A percentile compares a stretch with the other conserved stretches of the same genome.
These are phyloP conservation scores for Anguilla japonica DNA, from an alignment of 2,113 vertebrate genomes.

Conservation along the genomic window DNA sequence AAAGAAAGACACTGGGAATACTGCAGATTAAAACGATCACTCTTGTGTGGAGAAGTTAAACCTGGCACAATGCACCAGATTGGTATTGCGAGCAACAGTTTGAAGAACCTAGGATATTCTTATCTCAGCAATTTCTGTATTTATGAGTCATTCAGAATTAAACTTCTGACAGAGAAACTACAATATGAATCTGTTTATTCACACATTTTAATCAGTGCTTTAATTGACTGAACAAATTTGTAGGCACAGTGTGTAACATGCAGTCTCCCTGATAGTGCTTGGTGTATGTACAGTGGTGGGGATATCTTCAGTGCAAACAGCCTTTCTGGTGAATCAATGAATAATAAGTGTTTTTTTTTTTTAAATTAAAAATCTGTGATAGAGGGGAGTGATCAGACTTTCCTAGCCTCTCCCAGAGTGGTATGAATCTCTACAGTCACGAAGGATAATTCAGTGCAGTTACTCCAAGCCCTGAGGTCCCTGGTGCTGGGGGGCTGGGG, in stretches of 20 bases:
- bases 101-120: background rate
- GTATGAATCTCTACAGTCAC: background rate
- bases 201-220: too few relatives aligned
- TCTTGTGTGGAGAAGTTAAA: background rate
- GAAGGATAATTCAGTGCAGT: background rate
- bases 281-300: too few relatives aligned
- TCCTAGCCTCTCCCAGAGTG: background rate
- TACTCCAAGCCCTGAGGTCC: slow-evolving; percentile 1
- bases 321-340: too few relatives aligned
- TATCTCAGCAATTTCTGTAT: too few relatives aligned
- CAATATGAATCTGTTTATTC: too few relatives aligned
- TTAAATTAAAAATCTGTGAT: background rate
- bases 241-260: too few relatives aligned
- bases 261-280: too few relatives aligned
- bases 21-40: background rate
- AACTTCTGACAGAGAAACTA: too few relatives aligned
- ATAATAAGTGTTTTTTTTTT: background rate
- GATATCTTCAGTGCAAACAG: too few relatives aligned
- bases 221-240: too few relatives aligned
- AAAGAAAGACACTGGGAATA: background rate
- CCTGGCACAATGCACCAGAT: background rate
- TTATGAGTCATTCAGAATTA: too few relatives aligned
- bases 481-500: background rate
- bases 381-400: background rate
- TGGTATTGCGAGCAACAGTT: background rate